Evolutionary conservation across 1,140 invertebrate species (phyloP).

Genomic region (Calliopsis andreniformis): DNA sequence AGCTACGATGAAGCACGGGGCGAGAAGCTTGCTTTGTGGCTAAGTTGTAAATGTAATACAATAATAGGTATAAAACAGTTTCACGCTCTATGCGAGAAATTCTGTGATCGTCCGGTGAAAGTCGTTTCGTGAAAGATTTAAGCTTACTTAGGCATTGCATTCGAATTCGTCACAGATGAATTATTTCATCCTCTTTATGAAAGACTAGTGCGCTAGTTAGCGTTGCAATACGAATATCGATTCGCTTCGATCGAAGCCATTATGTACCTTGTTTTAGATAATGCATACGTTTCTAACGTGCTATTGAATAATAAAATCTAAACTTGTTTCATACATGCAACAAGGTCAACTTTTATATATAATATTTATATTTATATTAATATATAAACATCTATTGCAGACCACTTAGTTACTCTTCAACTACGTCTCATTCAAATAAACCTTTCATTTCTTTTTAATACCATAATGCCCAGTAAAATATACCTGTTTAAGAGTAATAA

Average conservation of each 20-base stretch:
- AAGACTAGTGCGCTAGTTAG: not conserved
- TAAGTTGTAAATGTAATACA: not conserved
- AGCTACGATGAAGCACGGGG: not conserved
- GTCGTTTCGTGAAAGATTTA: conserved; percentile 26
- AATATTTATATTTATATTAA: no score
- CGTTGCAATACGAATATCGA: conserved; percentile 14
- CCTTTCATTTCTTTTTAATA: no score
- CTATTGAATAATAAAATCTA: conserved; percentile 19
- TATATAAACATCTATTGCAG: not conserved
- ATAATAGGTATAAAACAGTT: not conserved
- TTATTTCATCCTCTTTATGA: conserved; percentile 7
- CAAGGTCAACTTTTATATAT: not conserved
- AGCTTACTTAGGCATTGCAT: not conserved
- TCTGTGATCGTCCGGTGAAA: conserved; percentile 18
- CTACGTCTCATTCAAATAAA: no score
- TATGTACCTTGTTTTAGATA: not conserved
- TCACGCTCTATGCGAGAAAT: not conserved
- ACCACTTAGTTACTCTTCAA: not conserved
- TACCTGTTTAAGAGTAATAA: no score
- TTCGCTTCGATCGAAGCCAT: conserved; percentile 20
- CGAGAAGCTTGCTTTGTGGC: not conserved
- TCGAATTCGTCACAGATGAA: conserved; percentile 33
- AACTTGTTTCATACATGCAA: conserved; percentile 10
- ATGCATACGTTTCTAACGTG: not conserved
- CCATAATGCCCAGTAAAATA: no score